phyloP scores from a whole-genome alignment of 2,888 invertebrate genomes.

The Eutolmus rufibarbis region DNA sequence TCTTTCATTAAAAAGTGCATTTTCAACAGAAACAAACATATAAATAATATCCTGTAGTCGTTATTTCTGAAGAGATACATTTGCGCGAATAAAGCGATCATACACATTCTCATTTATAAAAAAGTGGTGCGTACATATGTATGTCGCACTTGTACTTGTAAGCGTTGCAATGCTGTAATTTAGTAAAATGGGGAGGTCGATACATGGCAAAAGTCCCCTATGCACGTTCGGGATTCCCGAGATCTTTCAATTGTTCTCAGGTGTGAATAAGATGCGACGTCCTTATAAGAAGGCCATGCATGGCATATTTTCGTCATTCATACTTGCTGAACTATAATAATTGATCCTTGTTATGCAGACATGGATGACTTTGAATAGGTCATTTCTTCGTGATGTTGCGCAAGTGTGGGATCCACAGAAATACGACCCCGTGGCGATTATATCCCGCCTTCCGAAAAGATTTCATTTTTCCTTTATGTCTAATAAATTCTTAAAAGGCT shows the following conservation, averaged over 20 bases:
- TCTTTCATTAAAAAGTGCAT: slow-evolving; percentile 20
- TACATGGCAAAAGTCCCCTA: slow-evolving; percentile 45
- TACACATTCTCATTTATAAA: background rate
- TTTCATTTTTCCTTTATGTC: slow-evolving; percentile 2
- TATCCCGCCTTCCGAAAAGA: background rate
- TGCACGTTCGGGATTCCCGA: slow-evolving; percentile 39
- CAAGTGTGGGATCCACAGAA: background rate
- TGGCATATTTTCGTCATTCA: slow-evolving; percentile 49
- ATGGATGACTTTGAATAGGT: slow-evolving; percentile 61
- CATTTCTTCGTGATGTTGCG: background rate
- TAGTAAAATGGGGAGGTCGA: slow-evolving; percentile 28
- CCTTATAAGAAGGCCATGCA: slow-evolving; percentile 54
- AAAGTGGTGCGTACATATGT: background rate
- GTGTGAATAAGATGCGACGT: slow-evolving; percentile 62
- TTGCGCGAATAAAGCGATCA: slow-evolving; percentile 8
- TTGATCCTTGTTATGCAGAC: slow-evolving; percentile 63
- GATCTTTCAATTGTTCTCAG: slow-evolving; percentile 57
- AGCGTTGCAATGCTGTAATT: slow-evolving; percentile 13
- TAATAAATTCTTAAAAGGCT: slow-evolving; percentile 10
- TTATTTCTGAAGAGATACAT: slow-evolving; percentile 20
- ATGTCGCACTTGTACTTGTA: background rate
- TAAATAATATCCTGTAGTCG: background rate
- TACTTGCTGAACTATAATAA: slow-evolving; percentile 60
- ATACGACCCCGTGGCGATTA: background rate
- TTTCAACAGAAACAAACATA: background rate